Base-by-base conservation (phyloP, 2,888 invertebrate genomes). In the Horisme vitalbata region DNA sequence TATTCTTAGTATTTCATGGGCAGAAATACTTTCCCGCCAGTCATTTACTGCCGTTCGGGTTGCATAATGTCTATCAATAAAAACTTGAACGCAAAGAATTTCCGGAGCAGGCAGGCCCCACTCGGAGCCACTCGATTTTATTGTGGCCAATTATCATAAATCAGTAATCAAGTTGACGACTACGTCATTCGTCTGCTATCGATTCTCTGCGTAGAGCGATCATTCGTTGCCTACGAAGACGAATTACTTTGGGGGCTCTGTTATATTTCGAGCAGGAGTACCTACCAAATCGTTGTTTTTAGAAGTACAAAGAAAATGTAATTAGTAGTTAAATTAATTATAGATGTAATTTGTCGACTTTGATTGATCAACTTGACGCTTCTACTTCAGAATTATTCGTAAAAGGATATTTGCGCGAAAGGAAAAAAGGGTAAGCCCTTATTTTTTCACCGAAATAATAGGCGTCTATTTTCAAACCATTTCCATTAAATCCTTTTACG, bases 71-170 rank as follows among this genome's bases (percentile, higher is more conserved):
- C 44, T 41, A 45, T 45, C 51, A 49, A 52, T 56, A 56, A 59
- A 56, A 59, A 52, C 50, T 46, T 54, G 43, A 56, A 48, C 50
- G 50, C 48, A 34, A 54, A 52, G 54, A 52, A 51, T 55, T 56
- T 56, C 56, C 56, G 50, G 46, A 46, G 52, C 45, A 41, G 48
- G 45, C 48, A 45, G 44, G 44, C 56, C 49, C 54, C 44, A 51
- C 46, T 54, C 49, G 48, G 51, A 54, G 52, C 53, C 52, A 66
- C 59, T 68, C 61, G 59, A 63, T 61, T 69, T 68, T 69, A 69
- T 67, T 66, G 63, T 66, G 57, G 50, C 51, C 68, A 68, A 65
- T 71, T 70, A 69, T 68, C 63, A 69, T 75, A 65, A 72, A 72
- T 71, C 63, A 57, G 65, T 75, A 71, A 68, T 71, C 63, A 67